phyloP scores from a whole-genome alignment of 2,797 vertebrate genomes.

The Percopsis omiscomaycus region DNA sequence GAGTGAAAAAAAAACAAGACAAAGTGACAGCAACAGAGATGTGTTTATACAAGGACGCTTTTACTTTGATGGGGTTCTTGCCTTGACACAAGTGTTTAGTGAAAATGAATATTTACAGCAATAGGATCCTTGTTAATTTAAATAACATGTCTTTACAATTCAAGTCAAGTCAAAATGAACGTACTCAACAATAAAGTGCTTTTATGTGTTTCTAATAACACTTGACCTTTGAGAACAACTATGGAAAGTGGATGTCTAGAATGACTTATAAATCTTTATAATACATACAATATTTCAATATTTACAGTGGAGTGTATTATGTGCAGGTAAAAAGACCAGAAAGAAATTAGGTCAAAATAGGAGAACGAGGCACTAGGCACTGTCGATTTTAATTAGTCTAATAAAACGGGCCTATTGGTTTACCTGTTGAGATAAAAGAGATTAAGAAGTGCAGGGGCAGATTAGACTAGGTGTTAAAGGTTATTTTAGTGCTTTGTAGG shows the following conservation, averaged over 20 bases:
- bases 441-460: conserved; percentile 37
- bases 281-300: conserved; percentile 23
- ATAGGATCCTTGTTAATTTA: conserved; percentile 51
- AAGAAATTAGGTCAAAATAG: not conserved
- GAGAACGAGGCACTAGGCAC: conserved; percentile 13
- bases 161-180: conserved; percentile 61
- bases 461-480: conserved; percentile 29
- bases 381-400: not conserved
- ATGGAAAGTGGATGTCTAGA: conserved; percentile 15
- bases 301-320: conserved; percentile 20
- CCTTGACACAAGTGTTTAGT: conserved; percentile 35
- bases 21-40: conserved; percentile 17
- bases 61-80: conserved; percentile 29
- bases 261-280: conserved; percentile 16
- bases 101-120: conserved; percentile 55
- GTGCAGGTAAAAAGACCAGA: not conserved
- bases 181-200: conserved; percentile 72
- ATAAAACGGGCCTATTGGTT: conserved; percentile 13
- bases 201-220: conserved; percentile 55
- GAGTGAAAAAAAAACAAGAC: conserved; percentile 41
- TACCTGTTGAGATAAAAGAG: not conserved
- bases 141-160: conserved; percentile 63
- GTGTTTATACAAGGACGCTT: conserved; percentile 41
- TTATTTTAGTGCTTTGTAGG: conserved; percentile 57
- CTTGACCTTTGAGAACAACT: conserved; percentile 40